Percentiles rank a stretch among this genome's conserved stretches.
phyloP scores from a whole-genome alignment of 2,888 invertebrate genomes.

The Leptinotarsa juncta region DNA sequence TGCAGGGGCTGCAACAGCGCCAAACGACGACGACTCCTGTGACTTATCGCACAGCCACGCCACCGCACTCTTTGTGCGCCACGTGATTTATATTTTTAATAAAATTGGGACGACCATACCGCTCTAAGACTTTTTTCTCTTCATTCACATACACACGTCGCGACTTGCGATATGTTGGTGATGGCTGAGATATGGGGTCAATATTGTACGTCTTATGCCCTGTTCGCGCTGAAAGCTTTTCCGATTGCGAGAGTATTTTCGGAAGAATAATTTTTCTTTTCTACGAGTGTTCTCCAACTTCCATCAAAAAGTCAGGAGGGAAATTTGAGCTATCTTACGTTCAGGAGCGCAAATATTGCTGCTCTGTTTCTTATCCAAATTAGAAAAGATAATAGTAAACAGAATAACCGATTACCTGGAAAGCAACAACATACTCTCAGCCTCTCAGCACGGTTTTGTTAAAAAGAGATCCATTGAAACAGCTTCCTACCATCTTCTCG shows the following conservation, averaged over 20 bases:
- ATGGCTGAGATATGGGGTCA: conserved; percentile 43
- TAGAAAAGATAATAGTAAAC: too few relatives aligned
- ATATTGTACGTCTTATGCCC: conserved; percentile 32
- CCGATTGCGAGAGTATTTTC: neutral
- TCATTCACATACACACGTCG: conserved; percentile 42
- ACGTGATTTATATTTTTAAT: conserved; percentile 70
- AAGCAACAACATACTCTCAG: too few relatives aligned
- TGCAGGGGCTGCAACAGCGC: conserved; percentile 51
- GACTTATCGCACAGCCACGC: conserved; percentile 57
- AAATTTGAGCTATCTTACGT: too few relatives aligned
- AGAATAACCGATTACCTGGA: too few relatives aligned
- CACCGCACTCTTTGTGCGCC: conserved; percentile 72
- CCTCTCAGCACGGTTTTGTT: too few relatives aligned
- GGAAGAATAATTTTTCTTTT: neutral
- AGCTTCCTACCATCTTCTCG: too few relatives aligned
- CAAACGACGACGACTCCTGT: conserved; percentile 46
- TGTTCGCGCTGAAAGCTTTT: conserved; percentile 4
- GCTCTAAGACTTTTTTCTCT: conserved; percentile 46
- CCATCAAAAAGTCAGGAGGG: too few relatives aligned
- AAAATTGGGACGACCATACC: conserved; percentile 50
- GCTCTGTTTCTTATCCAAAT: too few relatives aligned
- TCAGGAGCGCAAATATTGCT: too few relatives aligned
- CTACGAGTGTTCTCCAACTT: too few relatives aligned
- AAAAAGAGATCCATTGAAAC: too few relatives aligned
- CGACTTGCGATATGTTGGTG: conserved; percentile 41